A percentile compares a stretch with the other conserved stretches of the same genome.
Evolutionary conservation across 2,113 vertebrate species (phyloP).

Genomic region (Hyperopisus bebe): DNA sequence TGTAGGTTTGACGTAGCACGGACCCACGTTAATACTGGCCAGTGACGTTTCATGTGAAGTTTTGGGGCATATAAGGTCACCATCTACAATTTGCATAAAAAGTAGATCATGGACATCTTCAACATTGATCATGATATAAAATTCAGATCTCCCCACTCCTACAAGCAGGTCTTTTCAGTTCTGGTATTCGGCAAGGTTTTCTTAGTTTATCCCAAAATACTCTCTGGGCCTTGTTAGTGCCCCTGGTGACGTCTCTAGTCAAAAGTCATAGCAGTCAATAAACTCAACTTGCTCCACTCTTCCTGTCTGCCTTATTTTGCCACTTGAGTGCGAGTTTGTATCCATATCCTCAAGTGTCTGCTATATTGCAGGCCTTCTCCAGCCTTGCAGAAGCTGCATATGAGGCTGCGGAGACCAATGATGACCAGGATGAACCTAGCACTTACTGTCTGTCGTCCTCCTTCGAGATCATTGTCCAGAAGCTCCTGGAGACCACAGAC

Average conservation of each 20-base stretch:
- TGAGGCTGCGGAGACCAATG: constrained; percentile 89
- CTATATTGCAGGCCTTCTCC: constrained; percentile 78
- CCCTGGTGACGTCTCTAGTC: neutral
- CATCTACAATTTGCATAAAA: neutral
- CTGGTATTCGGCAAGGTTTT: neutral
- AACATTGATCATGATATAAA: neutral
- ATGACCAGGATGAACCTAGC: constrained; percentile 91
- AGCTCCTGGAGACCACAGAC: constrained; percentile 93
- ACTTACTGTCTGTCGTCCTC: constrained; percentile 95
- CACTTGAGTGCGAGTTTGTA: neutral
- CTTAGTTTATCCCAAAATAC: neutral
- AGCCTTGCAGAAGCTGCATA: constrained; percentile 95
- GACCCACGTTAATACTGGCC: neutral
- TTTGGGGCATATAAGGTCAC: neutral
- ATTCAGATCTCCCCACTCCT: neutral
- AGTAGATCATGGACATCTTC: neutral
- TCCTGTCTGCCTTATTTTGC: neutral
- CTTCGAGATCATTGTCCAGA: constrained; percentile 97
- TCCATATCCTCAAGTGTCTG: neutral
- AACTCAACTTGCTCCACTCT: neutral
- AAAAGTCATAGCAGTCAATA: neutral
- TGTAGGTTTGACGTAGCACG: neutral
- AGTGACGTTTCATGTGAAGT: neutral
- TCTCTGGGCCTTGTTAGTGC: neutral
- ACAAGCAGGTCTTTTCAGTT: neutral